Conservation (phyloP, 2,888 invertebrate species). For the Drosophila greeni region DNA sequence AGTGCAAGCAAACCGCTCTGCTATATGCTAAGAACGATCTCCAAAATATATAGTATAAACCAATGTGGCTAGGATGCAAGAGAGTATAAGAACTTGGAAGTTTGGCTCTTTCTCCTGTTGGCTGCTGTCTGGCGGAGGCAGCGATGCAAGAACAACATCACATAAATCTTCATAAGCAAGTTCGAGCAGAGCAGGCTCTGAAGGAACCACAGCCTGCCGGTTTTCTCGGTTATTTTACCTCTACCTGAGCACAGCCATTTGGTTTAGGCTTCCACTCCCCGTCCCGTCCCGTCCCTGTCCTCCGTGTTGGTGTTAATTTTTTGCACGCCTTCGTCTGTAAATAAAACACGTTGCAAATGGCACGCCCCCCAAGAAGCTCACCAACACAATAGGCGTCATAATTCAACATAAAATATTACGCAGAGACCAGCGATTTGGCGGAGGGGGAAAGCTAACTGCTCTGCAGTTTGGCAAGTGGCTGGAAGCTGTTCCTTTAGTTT, state of each 20-base stretch:
- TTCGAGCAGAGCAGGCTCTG: slow-evolving; percentile 40
- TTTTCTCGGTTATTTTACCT: slow-evolving; percentile 55
- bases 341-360: slow-evolving; percentile 66
- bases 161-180: slow-evolving; percentile 71
- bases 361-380: slow-evolving; percentile 45
- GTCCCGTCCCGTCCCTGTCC: not conserved
- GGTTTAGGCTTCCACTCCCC: slow-evolving; percentile 37
- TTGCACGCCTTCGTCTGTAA: slow-evolving; percentile 63
- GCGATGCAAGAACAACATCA: slow-evolving; percentile 51
- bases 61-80: slow-evolving; percentile 17
- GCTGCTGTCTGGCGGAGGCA: slow-evolving; percentile 54
- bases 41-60: not conserved
- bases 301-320: slow-evolving; percentile 54
- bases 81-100: slow-evolving; percentile 8
- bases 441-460: slow-evolving; percentile 29
- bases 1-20: not conserved
- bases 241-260: slow-evolving; percentile 56
- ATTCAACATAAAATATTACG: slow-evolving; percentile 68
- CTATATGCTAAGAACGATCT: not conserved
- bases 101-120: slow-evolving; percentile 3
- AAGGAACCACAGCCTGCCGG: slow-evolving; percentile 44
- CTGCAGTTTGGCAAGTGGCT: slow-evolving; percentile 31
- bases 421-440: slow-evolving; percentile 47
- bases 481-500: slow-evolving; percentile 37
- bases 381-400: slow-evolving; percentile 61